phyloP scores from a whole-genome alignment of 2,888 invertebrate genomes.

The Polyommatus icarus region DNA sequence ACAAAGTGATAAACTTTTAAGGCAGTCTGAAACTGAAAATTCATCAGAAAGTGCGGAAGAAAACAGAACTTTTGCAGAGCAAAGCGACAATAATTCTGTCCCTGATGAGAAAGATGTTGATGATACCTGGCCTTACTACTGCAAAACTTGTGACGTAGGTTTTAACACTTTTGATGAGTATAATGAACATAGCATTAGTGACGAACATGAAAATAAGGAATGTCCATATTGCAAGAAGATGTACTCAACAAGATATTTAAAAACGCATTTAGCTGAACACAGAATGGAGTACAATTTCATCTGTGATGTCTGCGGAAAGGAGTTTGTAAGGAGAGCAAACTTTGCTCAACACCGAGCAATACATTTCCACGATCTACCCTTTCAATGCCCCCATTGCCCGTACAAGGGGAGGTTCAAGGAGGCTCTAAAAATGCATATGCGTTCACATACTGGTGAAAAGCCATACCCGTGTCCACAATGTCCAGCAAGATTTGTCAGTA shows the following conservation, averaged over 20 bases:
- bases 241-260: slow-evolving; percentile 58
- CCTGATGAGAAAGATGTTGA: slow-evolving; percentile 41
- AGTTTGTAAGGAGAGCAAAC: slow-evolving; percentile 55
- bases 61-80: too few relatives aligned
- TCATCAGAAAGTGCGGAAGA: slow-evolving; percentile 35
- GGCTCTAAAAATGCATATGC: slow-evolving; percentile 70
- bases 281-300: slow-evolving; percentile 51
- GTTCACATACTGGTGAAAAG: slow-evolving; percentile 68
- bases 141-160: slow-evolving; percentile 55
- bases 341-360: slow-evolving; percentile 63
- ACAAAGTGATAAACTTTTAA: slow-evolving; percentile 54
- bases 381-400: slow-evolving; percentile 64
- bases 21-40: slow-evolving; percentile 44
- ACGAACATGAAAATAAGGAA: slow-evolving; percentile 62
- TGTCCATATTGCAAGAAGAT: slow-evolving; percentile 61
- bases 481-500: slow-evolving; percentile 62
- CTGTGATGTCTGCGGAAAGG: slow-evolving; percentile 72
- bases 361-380: slow-evolving; percentile 64
- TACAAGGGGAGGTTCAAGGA: slow-evolving; percentile 66
- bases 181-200: slow-evolving; percentile 55
- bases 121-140: slow-evolving; percentile 45
- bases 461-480: slow-evolving; percentile 68
- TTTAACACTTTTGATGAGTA: slow-evolving; percentile 48
- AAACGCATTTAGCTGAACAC: slow-evolving; percentile 60
- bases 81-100: slow-evolving; percentile 35